Conservation (phyloP, 2,113 vertebrate species). For the Tiliqua scincoides region DNA sequence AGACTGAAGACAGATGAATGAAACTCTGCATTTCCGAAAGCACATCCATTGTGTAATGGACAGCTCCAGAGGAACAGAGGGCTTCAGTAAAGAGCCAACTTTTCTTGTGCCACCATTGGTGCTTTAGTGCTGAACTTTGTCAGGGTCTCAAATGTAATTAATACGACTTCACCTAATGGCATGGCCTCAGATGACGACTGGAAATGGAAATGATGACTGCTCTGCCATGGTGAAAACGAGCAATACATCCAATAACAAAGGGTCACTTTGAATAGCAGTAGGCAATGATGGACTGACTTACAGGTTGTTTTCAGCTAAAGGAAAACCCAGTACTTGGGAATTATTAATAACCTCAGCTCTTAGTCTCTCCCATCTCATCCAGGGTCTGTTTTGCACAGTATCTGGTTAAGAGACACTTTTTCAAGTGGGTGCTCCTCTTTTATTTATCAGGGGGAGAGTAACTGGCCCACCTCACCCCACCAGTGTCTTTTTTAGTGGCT, state of each 20-base stretch:
- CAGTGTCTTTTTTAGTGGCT: too few species aligned
- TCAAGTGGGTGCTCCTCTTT: too few species aligned
- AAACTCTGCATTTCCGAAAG: background rate
- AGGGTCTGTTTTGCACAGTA: background rate
- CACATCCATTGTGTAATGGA: background rate
- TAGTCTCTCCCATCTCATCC: background rate
- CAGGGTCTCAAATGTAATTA: background rate
- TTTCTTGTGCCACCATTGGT: background rate
- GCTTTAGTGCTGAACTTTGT: background rate
- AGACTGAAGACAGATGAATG: background rate
- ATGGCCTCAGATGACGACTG: slow-evolving; percentile 8
- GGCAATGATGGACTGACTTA: background rate
- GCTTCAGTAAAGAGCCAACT: background rate
- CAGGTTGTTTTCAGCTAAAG: background rate
- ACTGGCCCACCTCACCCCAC: too few species aligned
- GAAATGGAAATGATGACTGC: background rate
- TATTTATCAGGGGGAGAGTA: too few species aligned
- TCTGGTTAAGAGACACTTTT: too few species aligned
- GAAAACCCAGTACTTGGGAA: background rate
- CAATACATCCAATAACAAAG: background rate
- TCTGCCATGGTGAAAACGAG: slow-evolving; percentile 24
- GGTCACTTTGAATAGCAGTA: background rate
- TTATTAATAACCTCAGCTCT: background rate
- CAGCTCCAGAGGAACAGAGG: slow-evolving; percentile 5
- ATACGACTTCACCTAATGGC: background rate